phyloP scores from a whole-genome alignment of 2,113 vertebrate genomes.

The Ciconia maguari region DNA sequence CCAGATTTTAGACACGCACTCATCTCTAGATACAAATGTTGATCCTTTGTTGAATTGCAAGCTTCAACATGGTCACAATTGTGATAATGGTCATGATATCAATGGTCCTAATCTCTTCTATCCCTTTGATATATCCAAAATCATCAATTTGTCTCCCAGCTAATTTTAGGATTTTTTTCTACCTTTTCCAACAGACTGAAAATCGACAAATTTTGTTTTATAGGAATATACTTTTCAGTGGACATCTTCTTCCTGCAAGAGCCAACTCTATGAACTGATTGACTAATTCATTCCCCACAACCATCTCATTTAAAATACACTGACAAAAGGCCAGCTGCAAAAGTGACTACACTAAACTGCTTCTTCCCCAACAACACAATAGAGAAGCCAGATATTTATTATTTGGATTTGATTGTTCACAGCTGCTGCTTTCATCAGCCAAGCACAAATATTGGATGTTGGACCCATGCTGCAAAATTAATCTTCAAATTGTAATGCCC shows the following conservation, averaged over 20 bases:
- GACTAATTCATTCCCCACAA: not conserved
- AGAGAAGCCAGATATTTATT: constrained; percentile 28
- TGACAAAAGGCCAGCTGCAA: constrained; percentile 14
- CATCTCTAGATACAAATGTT: not conserved
- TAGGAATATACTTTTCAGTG: not conserved
- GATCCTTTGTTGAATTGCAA: not conserved
- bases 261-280: not conserved
- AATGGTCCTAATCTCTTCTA: not conserved
- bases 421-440: not conserved
- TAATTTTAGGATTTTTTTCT: not conserved
- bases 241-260: not conserved
- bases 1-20: not conserved
- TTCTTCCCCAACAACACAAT: not conserved
- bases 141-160: not conserved
- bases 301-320: not conserved
- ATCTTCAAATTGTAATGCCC: not conserved
- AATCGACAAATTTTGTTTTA: not conserved
- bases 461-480: not conserved
- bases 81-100: not conserved
- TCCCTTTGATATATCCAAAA: not conserved
- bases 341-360: not conserved
- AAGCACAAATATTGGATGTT: not conserved
- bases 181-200: not conserved
- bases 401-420: not conserved
- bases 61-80: not conserved